A percentile compares a stretch with the other conserved stretches of the same genome.
These are phyloP conservation scores for Ditula angustiorana DNA, from an alignment of 2,888 invertebrate genomes.

Conservation along the genomic window DNA sequence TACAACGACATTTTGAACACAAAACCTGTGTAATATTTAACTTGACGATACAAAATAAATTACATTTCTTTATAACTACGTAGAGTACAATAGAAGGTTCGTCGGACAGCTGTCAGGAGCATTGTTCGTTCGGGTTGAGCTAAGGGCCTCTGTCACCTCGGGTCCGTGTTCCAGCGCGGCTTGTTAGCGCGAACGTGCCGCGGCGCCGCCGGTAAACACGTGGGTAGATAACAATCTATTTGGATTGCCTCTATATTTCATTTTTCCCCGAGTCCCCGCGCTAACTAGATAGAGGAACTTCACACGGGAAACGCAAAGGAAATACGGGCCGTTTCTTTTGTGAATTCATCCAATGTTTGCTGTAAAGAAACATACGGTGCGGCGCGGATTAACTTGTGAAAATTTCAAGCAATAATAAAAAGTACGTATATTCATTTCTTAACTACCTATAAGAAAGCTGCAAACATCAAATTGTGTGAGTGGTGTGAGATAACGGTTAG, in stretches of 20 bases:
- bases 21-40: no score
- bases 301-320: slow-evolving; percentile 66
- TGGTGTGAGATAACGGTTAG: slow-evolving; percentile 70
- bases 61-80: slow-evolving; percentile 10
- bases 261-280: slow-evolving; percentile 79
- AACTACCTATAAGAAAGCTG: background rate
- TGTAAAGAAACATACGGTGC: slow-evolving; percentile 41
- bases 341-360: slow-evolving; percentile 56
- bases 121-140: slow-evolving; percentile 61
- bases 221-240: slow-evolving; percentile 86
- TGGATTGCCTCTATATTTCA: slow-evolving; percentile 86
- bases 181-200: slow-evolving; percentile 83
- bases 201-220: slow-evolving; percentile 81
- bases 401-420: no score
- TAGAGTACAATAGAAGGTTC: slow-evolving; percentile 47
- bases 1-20: no score
- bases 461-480: slow-evolving; percentile 31
- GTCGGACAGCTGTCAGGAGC: slow-evolving; percentile 75
- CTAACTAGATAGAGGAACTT: slow-evolving; percentile 81
- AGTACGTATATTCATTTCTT: background rate
- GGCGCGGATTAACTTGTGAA: slow-evolving; percentile 42
- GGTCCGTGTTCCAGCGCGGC: slow-evolving; percentile 60
- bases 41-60: background rate
- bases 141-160: slow-evolving; percentile 68
- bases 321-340: slow-evolving; percentile 77